Percentiles rank a stretch among this genome's conserved stretches.
phyloP scores from a whole-genome alignment of 2,113 vertebrate species.

The Callithrix jacchus region DNA sequence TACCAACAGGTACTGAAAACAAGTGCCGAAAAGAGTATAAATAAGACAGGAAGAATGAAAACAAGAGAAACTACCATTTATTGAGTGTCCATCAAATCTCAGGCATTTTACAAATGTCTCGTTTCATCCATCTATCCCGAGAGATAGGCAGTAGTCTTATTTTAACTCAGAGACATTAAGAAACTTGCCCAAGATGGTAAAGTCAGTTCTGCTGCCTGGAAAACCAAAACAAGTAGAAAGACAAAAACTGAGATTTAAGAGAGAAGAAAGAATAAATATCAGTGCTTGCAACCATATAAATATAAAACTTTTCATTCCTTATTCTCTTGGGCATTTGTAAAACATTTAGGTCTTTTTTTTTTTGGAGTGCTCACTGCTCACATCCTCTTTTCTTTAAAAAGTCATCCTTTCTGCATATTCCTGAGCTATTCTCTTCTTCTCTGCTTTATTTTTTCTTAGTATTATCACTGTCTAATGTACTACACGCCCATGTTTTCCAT shows the following conservation, averaged over 20 bases:
- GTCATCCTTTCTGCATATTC: background rate
- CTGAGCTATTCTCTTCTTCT: background rate
- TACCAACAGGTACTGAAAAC: background rate
- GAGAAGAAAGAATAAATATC: background rate
- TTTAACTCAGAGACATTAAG: background rate
- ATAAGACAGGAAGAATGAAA: background rate
- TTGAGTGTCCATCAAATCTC: background rate
- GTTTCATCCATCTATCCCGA: background rate
- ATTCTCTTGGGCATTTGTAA: background rate
- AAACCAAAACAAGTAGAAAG: background rate
- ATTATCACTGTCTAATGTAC: background rate
- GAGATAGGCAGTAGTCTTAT: background rate
- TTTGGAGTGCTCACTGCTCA: background rate
- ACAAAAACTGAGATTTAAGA: slow-evolving; percentile 29
- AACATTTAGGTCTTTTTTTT: background rate
- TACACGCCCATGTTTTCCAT: background rate
- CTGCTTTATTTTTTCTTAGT: background rate
- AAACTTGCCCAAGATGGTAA: background rate
- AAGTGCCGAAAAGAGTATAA: background rate
- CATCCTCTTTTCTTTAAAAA: background rate
- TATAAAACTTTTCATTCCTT: background rate
- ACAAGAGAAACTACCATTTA: background rate
- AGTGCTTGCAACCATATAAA: background rate
- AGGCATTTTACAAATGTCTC: background rate
- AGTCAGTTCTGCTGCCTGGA: background rate